phyloP scores from a whole-genome alignment of 1,140 invertebrate genomes.

The Cydia splendana region DNA sequence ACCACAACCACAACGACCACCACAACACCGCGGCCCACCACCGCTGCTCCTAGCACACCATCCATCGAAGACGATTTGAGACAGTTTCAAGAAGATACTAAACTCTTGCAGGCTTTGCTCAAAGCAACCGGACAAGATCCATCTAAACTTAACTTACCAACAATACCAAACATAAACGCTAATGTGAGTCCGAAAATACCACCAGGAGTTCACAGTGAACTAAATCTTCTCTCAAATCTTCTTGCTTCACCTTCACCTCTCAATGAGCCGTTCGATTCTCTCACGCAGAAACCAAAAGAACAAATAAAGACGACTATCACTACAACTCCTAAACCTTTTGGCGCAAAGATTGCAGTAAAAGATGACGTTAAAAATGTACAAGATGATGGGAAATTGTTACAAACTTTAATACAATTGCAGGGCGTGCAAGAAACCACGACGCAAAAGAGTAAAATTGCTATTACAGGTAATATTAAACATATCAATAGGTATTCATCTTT shows the following conservation, averaged over 20 bases:
- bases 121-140: slow-evolving; percentile 77
- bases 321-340: slow-evolving; percentile 56
- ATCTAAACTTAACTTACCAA: slow-evolving; percentile 74
- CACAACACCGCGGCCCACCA: slow-evolving; percentile 40
- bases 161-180: slow-evolving; percentile 50
- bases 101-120: slow-evolving; percentile 72
- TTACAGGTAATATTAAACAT: slow-evolving; percentile 60
- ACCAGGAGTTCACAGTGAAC: slow-evolving; percentile 51
- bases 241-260: slow-evolving; percentile 62
- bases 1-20: slow-evolving; percentile 52
- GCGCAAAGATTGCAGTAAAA: slow-evolving; percentile 69
- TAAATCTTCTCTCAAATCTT: slow-evolving; percentile 63
- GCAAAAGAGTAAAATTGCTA: slow-evolving; percentile 62
- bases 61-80: slow-evolving; percentile 76
- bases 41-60: slow-evolving; percentile 44
- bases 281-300: slow-evolving; percentile 56
- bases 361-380: slow-evolving; percentile 69
- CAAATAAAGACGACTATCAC: slow-evolving; percentile 38
- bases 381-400: slow-evolving; percentile 73
- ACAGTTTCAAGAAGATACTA: slow-evolving; percentile 77
- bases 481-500: neutral
- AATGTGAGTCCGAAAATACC: slow-evolving; percentile 58
- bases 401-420: slow-evolving; percentile 75
- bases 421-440: slow-evolving; percentile 71
- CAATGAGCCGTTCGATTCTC: slow-evolving; percentile 63